These are phyloP conservation scores for Delia radicum DNA, from an alignment of 1,140 invertebrate species.

Conservation along the genomic window DNA sequence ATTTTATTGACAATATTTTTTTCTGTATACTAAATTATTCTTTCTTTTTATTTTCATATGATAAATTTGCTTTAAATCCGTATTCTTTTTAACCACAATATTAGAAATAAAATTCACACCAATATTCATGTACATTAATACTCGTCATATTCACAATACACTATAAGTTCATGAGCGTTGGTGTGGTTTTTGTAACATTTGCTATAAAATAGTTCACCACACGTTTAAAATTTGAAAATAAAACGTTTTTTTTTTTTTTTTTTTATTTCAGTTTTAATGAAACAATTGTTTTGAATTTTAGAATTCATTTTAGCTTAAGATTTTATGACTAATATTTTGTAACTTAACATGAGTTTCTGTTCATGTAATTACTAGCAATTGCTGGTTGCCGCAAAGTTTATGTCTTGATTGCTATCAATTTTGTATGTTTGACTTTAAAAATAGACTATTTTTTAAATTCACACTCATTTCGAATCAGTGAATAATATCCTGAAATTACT, in stretches of 20 bases:
- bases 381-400: neutral
- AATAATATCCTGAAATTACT: conserved; percentile 6
- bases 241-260: neutral
- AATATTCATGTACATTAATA: no score
- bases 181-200: no score
- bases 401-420: conserved; percentile 6
- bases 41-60: no score
- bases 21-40: no score
- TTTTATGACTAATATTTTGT: conserved; percentile 14
- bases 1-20: no score
- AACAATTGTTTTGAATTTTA: neutral
- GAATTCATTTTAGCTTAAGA: neutral
- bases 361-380: neutral
- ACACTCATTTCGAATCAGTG: neutral
- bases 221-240: neutral
- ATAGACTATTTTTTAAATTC: neutral
- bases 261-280: neutral
- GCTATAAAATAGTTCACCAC: neutral
- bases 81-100: no score
- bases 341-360: neutral
- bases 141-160: no score
- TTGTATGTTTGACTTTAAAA: neutral
- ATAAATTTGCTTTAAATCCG: no score
- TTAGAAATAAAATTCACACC: no score
- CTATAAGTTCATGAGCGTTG: no score